These are phyloP conservation scores for Enteromius anoplus DNA, from an alignment of 2,797 vertebrate genomes.

Conservation along the genomic window DNA sequence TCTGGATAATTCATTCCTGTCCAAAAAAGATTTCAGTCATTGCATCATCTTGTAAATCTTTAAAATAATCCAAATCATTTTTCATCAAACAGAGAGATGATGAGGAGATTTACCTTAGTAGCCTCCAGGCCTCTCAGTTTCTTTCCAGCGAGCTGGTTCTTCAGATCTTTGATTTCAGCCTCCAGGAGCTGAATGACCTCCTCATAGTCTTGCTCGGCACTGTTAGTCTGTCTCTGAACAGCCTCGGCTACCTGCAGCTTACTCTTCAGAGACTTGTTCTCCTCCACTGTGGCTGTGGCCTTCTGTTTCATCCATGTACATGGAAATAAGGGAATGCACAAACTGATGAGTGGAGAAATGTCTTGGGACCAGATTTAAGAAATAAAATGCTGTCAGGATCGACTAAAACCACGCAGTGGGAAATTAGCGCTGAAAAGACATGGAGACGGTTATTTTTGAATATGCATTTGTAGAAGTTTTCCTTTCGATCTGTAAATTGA, in stretches of 20 bases:
- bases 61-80: neutral
- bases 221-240: slow-evolving; percentile 75
- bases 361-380: neutral
- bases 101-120: slow-evolving; percentile 60
- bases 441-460: no score
- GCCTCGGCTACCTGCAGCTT: slow-evolving; percentile 79
- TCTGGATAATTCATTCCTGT: neutral
- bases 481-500: no score
- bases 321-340: neutral
- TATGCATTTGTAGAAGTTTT: no score
- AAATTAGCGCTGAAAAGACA: neutral
- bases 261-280: slow-evolving; percentile 81
- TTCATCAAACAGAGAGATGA: neutral
- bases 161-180: slow-evolving; percentile 88
- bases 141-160: slow-evolving; percentile 80
- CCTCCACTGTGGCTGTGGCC: slow-evolving; percentile 80
- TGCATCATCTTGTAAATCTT: slow-evolving; percentile 11
- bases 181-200: slow-evolving; percentile 90
- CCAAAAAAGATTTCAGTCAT: neutral
- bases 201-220: slow-evolving; percentile 89
- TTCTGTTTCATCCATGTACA: slow-evolving; percentile 71
- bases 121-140: slow-evolving; percentile 73
- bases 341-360: neutral
- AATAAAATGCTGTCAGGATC: neutral
- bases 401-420: neutral